Base-by-base conservation (phyloP, 2,113 vertebrate genomes). In the Cephalopterus ornatus region DNA sequence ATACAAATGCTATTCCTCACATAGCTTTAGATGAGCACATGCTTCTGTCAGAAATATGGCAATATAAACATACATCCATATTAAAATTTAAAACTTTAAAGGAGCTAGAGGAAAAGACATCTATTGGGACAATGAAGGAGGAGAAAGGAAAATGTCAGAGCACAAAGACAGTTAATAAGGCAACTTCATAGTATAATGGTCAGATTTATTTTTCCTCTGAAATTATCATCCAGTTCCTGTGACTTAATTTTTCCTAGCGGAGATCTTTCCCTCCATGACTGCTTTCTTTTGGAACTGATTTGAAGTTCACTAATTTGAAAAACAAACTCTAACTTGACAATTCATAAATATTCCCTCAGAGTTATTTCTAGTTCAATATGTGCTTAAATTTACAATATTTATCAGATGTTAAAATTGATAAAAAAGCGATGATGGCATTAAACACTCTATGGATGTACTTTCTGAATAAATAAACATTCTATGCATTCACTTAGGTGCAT, bases 291-390 rank as follows among this genome's bases (percentile, higher is more conserved):
- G 83, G 86, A 94, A 87, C 33, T 4, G 62, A 65, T 85, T 72
- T 41, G 52, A 85, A 87, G 70, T 76, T 88, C 74, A 79, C 41
- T 88, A 89, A 85, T 79, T 91, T 56, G 53, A 89, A 95, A 95
- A 96, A 79, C 85, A 93, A 93, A 81, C 70, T 49, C 19, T 66
- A 68, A 84, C 32, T 75, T 85, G 49, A 58, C 67, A 80, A 82
- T 91, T 93, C 73, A 81, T 89, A 94, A 91, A 92, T 89, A 83
- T 50, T 65, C 44, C 67, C n/a, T 85, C 32, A 46, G 42, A 87
- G 53, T 11, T 85, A 71, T 82, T 95, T 86, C 39, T 63, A 41
- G 27, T 71, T 67, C 61, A 62, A 11, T 58, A 67, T 41, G 41
- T 88, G 58, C 59, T 56, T 55, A 76, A 88, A 37, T 46, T 80